Percentiles rank a stretch among this genome's conserved stretches.
These are phyloP conservation scores for Hypsibius dujardini DNA, from an alignment of 1,140 invertebrate species.

Conservation along the genomic window DNA sequence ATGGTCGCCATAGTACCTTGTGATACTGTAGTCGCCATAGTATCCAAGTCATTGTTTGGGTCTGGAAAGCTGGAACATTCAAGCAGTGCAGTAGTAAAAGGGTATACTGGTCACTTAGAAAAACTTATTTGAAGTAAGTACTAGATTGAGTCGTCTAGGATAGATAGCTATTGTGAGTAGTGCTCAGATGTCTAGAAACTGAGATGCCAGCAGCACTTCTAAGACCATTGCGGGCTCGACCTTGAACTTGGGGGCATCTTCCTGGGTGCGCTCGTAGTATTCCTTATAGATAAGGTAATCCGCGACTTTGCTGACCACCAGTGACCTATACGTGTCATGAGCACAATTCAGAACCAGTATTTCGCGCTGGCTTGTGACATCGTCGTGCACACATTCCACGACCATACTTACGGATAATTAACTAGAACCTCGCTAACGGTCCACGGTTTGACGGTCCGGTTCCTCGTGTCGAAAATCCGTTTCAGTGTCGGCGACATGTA, in stretches of 20 bases:
- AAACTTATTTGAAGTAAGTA: too few species aligned
- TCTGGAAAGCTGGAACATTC: too few species aligned
- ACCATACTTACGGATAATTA: conserved; percentile 11
- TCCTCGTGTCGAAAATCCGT: background rate
- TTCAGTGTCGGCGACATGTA: background rate
- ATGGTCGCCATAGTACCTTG: too few species aligned
- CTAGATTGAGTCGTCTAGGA: too few species aligned
- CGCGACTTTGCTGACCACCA: conserved; percentile 13
- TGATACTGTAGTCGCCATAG: too few species aligned
- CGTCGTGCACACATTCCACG: background rate
- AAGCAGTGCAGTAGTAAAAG: too few species aligned
- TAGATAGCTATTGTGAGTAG: too few species aligned
- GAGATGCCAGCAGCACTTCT: conserved; percentile 11
- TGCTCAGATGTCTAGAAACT: conserved; percentile 12
- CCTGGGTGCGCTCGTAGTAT: background rate
- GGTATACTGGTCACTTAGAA: too few species aligned
- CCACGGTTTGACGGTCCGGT: background rate
- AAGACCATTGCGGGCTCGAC: background rate
- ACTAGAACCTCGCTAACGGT: conserved; percentile 8
- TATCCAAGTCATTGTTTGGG: too few species aligned
- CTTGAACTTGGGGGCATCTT: conserved; percentile 1
- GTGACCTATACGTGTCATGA: background rate
- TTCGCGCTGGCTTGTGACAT: background rate
- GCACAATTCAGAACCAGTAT: background rate
- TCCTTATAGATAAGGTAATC: conserved; percentile 5